These are phyloP conservation scores for Cololabis saira DNA, from an alignment of 2,113 vertebrate species.

Conservation along the genomic window DNA sequence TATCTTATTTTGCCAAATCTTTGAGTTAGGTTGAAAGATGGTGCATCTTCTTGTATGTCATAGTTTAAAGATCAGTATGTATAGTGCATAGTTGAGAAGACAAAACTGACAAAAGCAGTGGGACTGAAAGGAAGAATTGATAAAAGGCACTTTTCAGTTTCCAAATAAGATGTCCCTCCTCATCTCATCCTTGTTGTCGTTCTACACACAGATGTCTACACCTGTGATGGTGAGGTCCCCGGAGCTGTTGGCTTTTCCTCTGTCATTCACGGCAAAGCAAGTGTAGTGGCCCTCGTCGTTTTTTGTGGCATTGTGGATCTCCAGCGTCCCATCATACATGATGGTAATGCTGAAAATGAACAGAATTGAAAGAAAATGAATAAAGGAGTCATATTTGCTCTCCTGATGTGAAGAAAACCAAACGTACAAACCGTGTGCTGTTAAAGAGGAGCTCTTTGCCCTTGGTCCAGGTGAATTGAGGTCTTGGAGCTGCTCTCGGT, in stretches of 20 bases:
- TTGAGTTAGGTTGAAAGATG: too few species aligned
- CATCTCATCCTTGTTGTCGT: too few species aligned
- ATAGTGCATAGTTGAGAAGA: too few species aligned
- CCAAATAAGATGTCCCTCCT: too few species aligned
- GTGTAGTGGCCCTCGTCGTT: conserved; percentile 91
- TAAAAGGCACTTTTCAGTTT: too few species aligned
- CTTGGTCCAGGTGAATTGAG: conserved; percentile 94
- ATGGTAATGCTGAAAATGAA: conserved; percentile 84
- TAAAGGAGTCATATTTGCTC: not conserved
- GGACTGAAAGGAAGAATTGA: too few species aligned
- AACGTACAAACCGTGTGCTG: conserved; percentile 84
- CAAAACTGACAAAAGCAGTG: too few species aligned
- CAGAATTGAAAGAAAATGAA: not conserved
- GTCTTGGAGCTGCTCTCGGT: conserved; percentile 93
- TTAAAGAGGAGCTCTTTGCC: conserved; percentile 92
- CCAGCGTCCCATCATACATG: conserved; percentile 93
- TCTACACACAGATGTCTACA: conserved; percentile 45
- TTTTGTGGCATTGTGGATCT: conserved; percentile 91
- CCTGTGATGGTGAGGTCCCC: conserved; percentile 92
- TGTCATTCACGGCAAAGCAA: conserved; percentile 94
- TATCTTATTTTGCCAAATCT: too few species aligned
- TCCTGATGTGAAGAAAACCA: not conserved
- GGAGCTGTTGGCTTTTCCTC: conserved; percentile 92
- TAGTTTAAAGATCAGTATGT: too few species aligned
- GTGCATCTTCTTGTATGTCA: too few species aligned